These are phyloP conservation scores for Rhynchotus rufescens DNA, from an alignment of 2,797 vertebrate genomes.

Conservation along the genomic window DNA sequence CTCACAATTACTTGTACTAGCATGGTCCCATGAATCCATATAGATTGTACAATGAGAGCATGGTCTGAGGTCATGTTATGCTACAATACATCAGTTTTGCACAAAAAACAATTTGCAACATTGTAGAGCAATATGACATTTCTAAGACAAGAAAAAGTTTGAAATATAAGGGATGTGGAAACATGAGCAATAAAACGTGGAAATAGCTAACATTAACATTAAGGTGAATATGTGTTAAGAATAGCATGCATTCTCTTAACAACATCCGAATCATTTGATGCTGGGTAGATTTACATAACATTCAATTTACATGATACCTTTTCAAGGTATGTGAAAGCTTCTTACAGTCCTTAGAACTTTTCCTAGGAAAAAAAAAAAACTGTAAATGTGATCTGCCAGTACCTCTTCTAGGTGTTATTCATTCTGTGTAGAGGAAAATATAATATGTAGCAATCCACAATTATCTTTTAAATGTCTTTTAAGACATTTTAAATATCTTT, in stretches of 20 bases:
- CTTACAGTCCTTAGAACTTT: neutral
- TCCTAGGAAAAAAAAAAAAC: conserved; percentile 1
- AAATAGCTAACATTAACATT: neutral
- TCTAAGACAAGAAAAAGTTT: neutral
- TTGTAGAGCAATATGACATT: neutral
- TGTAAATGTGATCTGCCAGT: neutral
- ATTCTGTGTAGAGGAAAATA: neutral
- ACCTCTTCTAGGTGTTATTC: neutral
- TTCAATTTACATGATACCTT: neutral
- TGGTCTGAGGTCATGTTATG: neutral
- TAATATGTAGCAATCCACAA: neutral
- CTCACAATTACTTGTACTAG: neutral
- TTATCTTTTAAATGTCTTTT: neutral
- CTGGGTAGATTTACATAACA: neutral
- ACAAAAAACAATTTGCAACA: neutral
- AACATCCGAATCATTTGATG: neutral
- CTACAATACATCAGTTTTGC: neutral
- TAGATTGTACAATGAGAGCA: neutral
- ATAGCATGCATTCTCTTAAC: neutral
- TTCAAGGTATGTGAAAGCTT: conserved; percentile 8
- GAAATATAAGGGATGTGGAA: neutral
- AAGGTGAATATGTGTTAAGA: neutral
- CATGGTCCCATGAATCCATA: neutral
- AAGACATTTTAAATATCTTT: too few relatives aligned
- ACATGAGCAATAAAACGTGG: neutral